Conservation (phyloP, 2,797 vertebrate species). For the Heterohyrax brucei region DNA sequence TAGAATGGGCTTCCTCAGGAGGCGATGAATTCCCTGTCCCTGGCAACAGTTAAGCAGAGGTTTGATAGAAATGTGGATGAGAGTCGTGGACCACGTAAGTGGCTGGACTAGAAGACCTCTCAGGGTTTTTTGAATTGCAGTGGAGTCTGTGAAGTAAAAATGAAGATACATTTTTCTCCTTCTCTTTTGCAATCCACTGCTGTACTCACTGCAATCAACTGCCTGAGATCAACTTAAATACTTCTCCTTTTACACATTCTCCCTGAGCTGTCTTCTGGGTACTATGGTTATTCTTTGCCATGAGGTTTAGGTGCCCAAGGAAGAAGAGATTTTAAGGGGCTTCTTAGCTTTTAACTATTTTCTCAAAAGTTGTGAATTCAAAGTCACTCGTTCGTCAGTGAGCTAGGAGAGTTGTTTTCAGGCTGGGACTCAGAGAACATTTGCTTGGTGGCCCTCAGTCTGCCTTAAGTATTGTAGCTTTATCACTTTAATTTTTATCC, state of each 20-base stretch:
- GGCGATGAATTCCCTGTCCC: not conserved
- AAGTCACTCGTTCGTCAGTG: constrained; percentile 46
- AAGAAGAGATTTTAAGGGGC: constrained; percentile 55
- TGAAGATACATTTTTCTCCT: not conserved
- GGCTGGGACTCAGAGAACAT: not conserved
- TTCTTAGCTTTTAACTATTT: constrained; percentile 56
- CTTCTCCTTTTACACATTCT: not conserved
- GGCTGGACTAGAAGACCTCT: not conserved
- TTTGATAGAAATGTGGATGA: not conserved
- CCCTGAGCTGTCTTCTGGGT: not conserved
- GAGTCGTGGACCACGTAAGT: not conserved
- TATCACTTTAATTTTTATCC: constrained; percentile 46
- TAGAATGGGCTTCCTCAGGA: not conserved
- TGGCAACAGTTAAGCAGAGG: constrained; percentile 19
- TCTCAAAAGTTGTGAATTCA: constrained; percentile 38
- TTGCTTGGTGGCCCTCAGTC: constrained; percentile 43
- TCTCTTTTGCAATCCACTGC: not conserved
- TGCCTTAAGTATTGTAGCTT: not conserved
- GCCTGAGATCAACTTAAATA: not conserved
- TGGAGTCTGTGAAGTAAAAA: not conserved
- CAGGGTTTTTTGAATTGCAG: not conserved
- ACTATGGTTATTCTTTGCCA: constrained; percentile 16
- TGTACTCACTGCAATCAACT: not conserved
- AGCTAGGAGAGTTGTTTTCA: constrained; percentile 61
- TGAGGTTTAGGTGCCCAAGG: constrained; percentile 31